Evolutionary conservation across 2,888 invertebrate species (phyloP), one percentile per base, ranked within the genome.

Genomic region (Clusia tigrina): DNA sequence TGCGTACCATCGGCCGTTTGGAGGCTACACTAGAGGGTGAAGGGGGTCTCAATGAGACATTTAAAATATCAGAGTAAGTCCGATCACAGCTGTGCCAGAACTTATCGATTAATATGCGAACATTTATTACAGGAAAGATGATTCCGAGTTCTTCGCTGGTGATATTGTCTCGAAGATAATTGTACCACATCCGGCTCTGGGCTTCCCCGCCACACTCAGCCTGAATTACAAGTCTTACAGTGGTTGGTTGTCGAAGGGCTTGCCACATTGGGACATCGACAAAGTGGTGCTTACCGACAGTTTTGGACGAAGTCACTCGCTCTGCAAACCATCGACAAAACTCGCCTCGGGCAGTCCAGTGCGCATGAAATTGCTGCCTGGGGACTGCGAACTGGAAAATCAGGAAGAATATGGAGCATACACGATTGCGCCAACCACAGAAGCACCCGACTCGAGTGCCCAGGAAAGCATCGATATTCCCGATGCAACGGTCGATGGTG

Each of bases 161-260:
- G 89, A 90, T 56, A 87, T 90, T 15, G 88, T 94, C 62, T 90
- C 92, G 3, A 89, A 91, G 78, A 92, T 96, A 67, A 85, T 95
- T 42, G 95, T 96, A 1, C 94, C 95, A 2, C 95, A 95, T 86
- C 95, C 95, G 1, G 91, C 91, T 22, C 85, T 95, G 65, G 88
- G 91, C 17, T 91, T 91, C 70, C 90, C 92, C 17, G 86, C 88
- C 58, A 88, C 89, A 25, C 88, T 91, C 1, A 89, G 92, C 77
- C 86, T 96, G 20, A 88, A 91, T 71, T 96, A 96, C 83, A 92
- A 91, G 6, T 93, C 93, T 0, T 95, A 95, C 85, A 91, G 91
- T 69, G 95, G 95, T 15, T 96, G 96, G 96, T 87, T 95, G 62
- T 92, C 92, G 26, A 93, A 92, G 20, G 95, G 94, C 1, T 86